Conservation (phyloP, 2,113 vertebrate genomes). For the Bufo bufo region DNA sequence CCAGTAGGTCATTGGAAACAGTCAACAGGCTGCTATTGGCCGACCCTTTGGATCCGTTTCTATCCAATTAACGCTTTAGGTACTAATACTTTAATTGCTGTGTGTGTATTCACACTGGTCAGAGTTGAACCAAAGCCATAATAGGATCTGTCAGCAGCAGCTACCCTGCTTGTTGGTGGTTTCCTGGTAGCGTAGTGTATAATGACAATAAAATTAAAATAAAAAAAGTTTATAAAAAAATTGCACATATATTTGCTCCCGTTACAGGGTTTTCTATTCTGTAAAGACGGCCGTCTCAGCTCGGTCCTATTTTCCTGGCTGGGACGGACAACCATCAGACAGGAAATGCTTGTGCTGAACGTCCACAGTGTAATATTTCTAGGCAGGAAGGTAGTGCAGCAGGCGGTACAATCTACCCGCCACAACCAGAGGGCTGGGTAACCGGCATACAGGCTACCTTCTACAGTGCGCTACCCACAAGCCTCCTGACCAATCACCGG, state of each 20-base stretch:
- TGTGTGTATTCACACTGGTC: too few species aligned
- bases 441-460: too few species aligned
- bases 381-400: neutral
- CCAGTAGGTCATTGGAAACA: too few species aligned
- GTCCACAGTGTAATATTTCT: neutral
- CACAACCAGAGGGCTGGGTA: too few species aligned
- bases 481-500: neutral
- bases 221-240: too few species aligned
- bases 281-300: neutral
- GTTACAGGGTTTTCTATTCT: neutral
- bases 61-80: too few species aligned
- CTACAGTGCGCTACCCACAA: too few species aligned
- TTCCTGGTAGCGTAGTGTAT: neutral
- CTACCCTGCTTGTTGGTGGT: neutral
- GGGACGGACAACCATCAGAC: neutral
- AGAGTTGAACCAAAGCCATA: too few species aligned
- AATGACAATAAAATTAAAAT: too few species aligned
- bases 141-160: neutral
- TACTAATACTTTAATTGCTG: too few species aligned
- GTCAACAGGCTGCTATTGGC: too few species aligned
- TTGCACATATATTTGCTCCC: neutral
- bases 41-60: too few species aligned
- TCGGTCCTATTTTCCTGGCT: conserved; percentile 6
- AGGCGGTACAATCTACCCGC: neutral
- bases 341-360: conserved; percentile 3